phyloP scores from a whole-genome alignment of 2,888 invertebrate genomes.

The Timema podura region DNA sequence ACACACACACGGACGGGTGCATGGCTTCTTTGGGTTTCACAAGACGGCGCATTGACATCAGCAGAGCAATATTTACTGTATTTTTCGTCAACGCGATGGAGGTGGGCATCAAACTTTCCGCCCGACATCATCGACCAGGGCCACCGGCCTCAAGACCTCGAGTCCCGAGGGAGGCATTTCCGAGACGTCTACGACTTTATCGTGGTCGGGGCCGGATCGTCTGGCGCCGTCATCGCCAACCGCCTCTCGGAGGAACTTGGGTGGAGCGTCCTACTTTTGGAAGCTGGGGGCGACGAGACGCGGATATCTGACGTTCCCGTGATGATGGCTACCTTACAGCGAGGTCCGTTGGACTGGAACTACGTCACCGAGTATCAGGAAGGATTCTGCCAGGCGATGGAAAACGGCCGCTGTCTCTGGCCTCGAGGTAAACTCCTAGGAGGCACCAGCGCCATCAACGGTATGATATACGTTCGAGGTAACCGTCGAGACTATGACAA shows the following conservation, averaged over 20 bases:
- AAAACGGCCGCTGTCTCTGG: constrained; percentile 48
- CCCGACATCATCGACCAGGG: constrained; percentile 21
- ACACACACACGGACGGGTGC: no score
- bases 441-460: constrained; percentile 61
- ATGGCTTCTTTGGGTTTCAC: not conserved
- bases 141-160: constrained; percentile 13
- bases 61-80: not conserved
- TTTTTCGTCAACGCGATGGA: constrained; percentile 7
- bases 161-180: constrained; percentile 17
- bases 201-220: constrained; percentile 33
- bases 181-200: constrained; percentile 28
- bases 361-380: constrained; percentile 45
- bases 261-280: constrained; percentile 51
- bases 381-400: constrained; percentile 35
- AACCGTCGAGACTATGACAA: constrained; percentile 59
- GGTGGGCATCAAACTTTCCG: constrained; percentile 19
- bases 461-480: constrained; percentile 61
- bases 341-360: constrained; percentile 45
- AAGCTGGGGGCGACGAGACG: constrained; percentile 51
- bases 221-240: constrained; percentile 33
- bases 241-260: constrained; percentile 14
- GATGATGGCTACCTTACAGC: constrained; percentile 38
- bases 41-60: not conserved
- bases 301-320: constrained; percentile 47
- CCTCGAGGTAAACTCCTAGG: constrained; percentile 61